Base-by-base conservation (phyloP, 2,797 vertebrate species). In the Meda fulgida region DNA sequence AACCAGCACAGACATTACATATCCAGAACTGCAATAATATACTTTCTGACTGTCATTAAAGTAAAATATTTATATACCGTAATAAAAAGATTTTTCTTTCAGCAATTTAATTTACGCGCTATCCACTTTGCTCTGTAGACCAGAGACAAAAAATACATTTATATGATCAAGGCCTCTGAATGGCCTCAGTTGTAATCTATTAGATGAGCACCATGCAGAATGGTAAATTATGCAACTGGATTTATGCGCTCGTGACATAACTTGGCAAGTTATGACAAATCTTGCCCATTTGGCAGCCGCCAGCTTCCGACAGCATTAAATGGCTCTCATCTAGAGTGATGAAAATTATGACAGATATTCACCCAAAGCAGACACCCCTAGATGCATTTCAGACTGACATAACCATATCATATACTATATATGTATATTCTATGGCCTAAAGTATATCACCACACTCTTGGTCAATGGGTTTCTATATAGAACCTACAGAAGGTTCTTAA, bases 141-240 rank as follows among this genome's bases (percentile, higher is more conserved):
- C 23, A n/a, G 8, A 26, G 34, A 21, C 7, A 19, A 10, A 48
- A 48, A 66, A 75, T n/a, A n/a, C 1, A 73, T 72, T 46, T 48
- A 60, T 10, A 73, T n/a, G 14, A 43, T 29, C 8, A 76, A 77
- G 31, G 4, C 18, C 10, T 70, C 48, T n/a, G 31, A 55, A 55
- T 55, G 16, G 70, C 70, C 7, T 55, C 14, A 31, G 11, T 67
- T 73, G 29, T 70, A 89, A 87, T 90, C 84, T 90, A 75, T 60
- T 80, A 87, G 85, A 89, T 88, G 87, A 83, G 36, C 34, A 19
- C 9, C 21, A 55, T 7, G 19, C 18, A 38, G 63, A 43, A 65
- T 26, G 34, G 46, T 82, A 86, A 84, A 86, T 88, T 86, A 80
- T 75, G 79, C 46, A 86, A 88, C 67, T 60, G 77, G 79, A 86